Evolutionary conservation across 2,797 vertebrate species (phyloP).

Genomic region (Etheostoma perlongum): DNA sequence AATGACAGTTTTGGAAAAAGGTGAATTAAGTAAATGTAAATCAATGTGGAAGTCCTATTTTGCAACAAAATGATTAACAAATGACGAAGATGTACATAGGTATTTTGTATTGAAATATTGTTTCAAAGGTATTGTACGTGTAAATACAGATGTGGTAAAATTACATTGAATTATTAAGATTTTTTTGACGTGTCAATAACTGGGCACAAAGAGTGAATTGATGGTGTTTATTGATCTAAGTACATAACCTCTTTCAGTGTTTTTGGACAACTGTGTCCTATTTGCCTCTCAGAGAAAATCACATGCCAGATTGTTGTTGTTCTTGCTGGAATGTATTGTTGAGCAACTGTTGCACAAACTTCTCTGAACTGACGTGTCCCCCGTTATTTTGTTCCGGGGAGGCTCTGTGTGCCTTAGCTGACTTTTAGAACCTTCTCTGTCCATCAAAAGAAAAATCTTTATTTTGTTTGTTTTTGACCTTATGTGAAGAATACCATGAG

Average conservation of each 20-base stretch:
- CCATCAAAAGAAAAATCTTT: constrained; percentile 73
- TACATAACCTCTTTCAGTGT: constrained; percentile 77
- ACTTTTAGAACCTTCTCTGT: constrained; percentile 89
- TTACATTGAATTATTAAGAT: constrained; percentile 60
- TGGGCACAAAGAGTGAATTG: constrained; percentile 61
- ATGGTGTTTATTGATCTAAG: constrained; percentile 77
- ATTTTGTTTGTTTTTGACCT: constrained; percentile 67
- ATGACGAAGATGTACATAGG: constrained; percentile 92
- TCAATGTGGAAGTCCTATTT: constrained; percentile 91
- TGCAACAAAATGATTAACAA: constrained; percentile 93
- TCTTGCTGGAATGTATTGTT: constrained; percentile 93
- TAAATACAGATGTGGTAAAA: constrained; percentile 86
- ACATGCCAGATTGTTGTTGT: constrained; percentile 89
- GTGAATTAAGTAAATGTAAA: constrained; percentile 71
- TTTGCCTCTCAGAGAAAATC: constrained; percentile 90
- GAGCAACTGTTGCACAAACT: constrained; percentile 92
- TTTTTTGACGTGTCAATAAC: constrained; percentile 63
- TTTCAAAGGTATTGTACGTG: constrained; percentile 89
- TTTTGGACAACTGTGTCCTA: constrained; percentile 73
- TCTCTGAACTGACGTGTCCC: constrained; percentile 86
- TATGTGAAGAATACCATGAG: constrained; percentile 83
- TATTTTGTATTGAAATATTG: constrained; percentile 95
- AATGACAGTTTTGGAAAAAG: constrained; percentile 69
- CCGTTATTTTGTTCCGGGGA: constrained; percentile 76
- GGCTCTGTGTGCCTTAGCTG: constrained; percentile 98